Evolutionary conservation across 2,113 vertebrate genomes (phyloP).

Genomic region (Anas platyrhynchos): DNA sequence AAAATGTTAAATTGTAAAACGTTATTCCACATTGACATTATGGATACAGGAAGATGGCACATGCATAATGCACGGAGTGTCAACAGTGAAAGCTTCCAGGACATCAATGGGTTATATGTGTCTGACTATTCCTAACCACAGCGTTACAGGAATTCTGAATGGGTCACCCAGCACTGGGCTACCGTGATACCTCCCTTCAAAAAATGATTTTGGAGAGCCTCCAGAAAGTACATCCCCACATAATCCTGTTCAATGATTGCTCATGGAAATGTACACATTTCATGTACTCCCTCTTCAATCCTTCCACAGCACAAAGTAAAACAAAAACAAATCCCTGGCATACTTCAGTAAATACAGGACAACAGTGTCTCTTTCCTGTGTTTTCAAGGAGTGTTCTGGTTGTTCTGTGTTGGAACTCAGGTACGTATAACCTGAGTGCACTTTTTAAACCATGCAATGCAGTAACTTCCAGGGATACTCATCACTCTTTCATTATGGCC

Average conservation of each 20-base stretch:
- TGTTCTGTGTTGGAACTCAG: not conserved
- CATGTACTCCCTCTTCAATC: not conserved
- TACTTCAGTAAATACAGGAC: not conserved
- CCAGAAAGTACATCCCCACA: not conserved
- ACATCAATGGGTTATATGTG: not conserved
- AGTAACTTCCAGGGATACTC: not conserved
- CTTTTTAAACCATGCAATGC: not conserved
- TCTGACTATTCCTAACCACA: not conserved
- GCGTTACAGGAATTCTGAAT: not conserved
- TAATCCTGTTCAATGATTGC: not conserved
- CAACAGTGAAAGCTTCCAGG: not conserved
- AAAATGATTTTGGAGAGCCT: not conserved
- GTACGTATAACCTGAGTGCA: not conserved
- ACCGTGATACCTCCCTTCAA: not conserved
- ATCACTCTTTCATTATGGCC: not conserved
- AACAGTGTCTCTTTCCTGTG: not conserved
- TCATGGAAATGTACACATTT: not conserved
- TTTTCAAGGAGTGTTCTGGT: not conserved
- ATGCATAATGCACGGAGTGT: not conserved
- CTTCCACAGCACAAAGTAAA: not conserved
- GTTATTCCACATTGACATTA: not conserved
- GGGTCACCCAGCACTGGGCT: not conserved
- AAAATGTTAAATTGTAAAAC: not conserved
- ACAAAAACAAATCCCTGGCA: not conserved
- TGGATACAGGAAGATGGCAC: not conserved